Conservation (phyloP, 2,113 vertebrate genomes). For the Leiothrix lutea region DNA sequence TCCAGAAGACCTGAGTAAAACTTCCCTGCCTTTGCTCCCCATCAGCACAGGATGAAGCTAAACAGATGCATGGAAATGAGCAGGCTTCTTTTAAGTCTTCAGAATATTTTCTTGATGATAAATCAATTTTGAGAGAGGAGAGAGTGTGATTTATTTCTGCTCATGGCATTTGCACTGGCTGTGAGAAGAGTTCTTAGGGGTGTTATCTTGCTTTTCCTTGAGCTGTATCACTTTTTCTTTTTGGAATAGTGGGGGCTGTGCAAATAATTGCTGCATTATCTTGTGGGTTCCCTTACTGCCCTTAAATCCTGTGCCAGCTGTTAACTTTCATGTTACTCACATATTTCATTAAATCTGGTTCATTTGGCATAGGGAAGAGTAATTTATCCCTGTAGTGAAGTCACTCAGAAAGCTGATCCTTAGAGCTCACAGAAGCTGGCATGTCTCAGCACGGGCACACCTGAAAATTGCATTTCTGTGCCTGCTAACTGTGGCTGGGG, state of each 20-base stretch:
- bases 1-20: background rate
- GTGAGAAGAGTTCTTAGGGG: background rate
- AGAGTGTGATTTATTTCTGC: background rate
- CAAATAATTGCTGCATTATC: background rate
- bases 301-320: background rate
- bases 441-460: background rate
- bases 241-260: background rate
- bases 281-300: background rate
- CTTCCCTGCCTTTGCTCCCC: background rate
- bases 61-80: background rate
- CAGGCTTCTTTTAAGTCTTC: background rate
- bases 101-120: background rate
- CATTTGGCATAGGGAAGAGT: background rate
- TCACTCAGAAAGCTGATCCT: background rate
- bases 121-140: background rate
- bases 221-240: background rate
- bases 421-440: background rate
- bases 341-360: background rate
- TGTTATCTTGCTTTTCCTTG: background rate
- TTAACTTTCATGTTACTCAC: background rate
- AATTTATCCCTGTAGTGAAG: background rate
- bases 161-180: background rate
- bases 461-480: background rate
- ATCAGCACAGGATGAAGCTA: background rate
- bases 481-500: background rate